Percentiles rank a stretch among this genome's conserved stretches.
phyloP scores from a whole-genome alignment of 2,888 invertebrate genomes.

The Palloptera scutellata region DNA sequence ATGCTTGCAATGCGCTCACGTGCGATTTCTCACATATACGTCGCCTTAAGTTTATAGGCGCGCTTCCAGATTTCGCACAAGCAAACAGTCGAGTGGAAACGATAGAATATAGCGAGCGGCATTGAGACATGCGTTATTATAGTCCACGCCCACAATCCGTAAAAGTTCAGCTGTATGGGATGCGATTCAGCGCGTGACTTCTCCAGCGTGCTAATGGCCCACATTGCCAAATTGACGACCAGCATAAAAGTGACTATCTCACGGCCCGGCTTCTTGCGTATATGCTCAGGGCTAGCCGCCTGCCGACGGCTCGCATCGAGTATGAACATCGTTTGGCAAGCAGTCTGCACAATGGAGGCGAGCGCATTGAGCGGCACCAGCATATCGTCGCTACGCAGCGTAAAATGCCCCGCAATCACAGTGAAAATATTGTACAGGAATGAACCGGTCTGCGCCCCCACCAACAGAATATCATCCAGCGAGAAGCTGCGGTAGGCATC shows the following conservation, averaged over 20 bases:
- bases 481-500: constrained; percentile 84
- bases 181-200: constrained; percentile 91
- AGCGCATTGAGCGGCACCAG: constrained; percentile 84
- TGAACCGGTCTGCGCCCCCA: constrained; percentile 93
- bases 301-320: constrained; percentile 87
- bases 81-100: constrained; percentile 95
- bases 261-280: constrained; percentile 86
- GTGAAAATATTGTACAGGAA: constrained; percentile 94
- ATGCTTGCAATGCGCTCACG: constrained; percentile 63
- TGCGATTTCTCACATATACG: constrained; percentile 75
- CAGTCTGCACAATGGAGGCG: constrained; percentile 87
- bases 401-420: constrained; percentile 91
- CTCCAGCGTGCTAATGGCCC: constrained; percentile 92
- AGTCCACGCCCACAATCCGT: constrained; percentile 94
- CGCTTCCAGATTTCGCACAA: constrained; percentile 96
- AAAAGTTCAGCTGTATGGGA: constrained; percentile 90
- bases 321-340: constrained; percentile 90
- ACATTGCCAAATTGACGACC: constrained; percentile 91
- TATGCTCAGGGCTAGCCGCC: constrained; percentile 82
- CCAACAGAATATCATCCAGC: constrained; percentile 87
- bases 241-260: constrained; percentile 92
- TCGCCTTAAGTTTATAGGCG: constrained; percentile 90
- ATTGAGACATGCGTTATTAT: constrained; percentile 94
- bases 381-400: constrained; percentile 80
- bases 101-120: constrained; percentile 91